These are phyloP conservation scores for Allochrocebus solatus DNA, from an alignment of 2,797 vertebrate species.

Conservation along the genomic window DNA sequence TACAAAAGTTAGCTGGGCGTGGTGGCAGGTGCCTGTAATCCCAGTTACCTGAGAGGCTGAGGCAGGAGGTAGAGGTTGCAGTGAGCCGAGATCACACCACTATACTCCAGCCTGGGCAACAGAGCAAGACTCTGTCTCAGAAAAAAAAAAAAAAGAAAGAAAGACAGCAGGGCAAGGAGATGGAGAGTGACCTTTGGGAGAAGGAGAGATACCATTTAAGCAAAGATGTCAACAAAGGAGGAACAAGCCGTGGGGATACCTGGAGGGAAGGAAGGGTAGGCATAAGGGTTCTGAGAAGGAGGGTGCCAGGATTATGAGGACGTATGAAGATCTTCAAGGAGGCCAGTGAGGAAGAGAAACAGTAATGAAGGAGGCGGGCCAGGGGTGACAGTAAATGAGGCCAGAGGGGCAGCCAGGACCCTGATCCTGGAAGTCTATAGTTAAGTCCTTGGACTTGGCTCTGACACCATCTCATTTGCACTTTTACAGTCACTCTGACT, in stretches of 20 bases:
- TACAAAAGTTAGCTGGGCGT: too few relatives aligned
- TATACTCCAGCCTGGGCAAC: too few relatives aligned
- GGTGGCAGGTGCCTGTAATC: too few relatives aligned
- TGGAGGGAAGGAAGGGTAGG: neutral
- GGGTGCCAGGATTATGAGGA: too few relatives aligned
- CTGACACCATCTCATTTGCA: neutral
- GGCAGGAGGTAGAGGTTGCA: too few relatives aligned
- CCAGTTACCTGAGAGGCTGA: too few relatives aligned
- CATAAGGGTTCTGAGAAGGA: neutral
- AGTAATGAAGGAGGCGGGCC: too few relatives aligned
- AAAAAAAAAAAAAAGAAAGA: accelerated
- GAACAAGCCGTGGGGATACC: accelerated
- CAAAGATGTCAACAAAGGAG: neutral
- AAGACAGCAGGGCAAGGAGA: neutral
- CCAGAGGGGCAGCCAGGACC: neutral
- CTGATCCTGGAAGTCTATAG: neutral
- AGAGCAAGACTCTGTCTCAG: too few relatives aligned
- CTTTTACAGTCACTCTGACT: neutral
- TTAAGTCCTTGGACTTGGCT: neutral
- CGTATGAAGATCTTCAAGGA: neutral
- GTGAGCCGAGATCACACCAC: too few relatives aligned
- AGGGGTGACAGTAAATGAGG: neutral
- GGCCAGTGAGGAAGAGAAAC: neutral
- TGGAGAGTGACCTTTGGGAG: accelerated
- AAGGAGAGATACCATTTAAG: neutral